phyloP scores from a whole-genome alignment of 2,797 vertebrate species.

The Lycodopsis pacificus region DNA sequence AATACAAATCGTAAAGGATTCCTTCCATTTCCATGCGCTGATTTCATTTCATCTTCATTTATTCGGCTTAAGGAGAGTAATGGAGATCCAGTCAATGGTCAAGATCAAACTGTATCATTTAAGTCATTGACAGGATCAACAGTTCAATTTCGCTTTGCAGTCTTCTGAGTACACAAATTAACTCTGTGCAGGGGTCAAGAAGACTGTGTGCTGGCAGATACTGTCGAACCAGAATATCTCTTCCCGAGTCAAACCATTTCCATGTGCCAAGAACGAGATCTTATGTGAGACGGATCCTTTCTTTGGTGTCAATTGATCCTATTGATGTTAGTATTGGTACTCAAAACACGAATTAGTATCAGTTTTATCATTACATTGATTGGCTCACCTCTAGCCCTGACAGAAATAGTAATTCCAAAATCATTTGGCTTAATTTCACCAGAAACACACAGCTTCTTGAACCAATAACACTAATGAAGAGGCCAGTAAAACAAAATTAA shows the following conservation, averaged over 20 bases:
- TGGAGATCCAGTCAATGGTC: not conserved
- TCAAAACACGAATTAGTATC: too few relatives aligned
- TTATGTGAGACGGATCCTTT: too few relatives aligned
- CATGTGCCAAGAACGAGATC: too few relatives aligned
- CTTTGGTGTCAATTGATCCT: too few relatives aligned
- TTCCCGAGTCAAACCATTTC: too few relatives aligned
- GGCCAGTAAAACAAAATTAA: too few relatives aligned
- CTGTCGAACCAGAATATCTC: not conserved
- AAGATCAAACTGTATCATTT: not conserved
- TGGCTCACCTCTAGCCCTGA: too few relatives aligned
- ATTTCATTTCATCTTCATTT: not conserved
- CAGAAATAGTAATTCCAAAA: too few relatives aligned
- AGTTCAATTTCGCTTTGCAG: not conserved
- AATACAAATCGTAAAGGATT: conserved; percentile 23
- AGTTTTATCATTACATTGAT: too few relatives aligned
- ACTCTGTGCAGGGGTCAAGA: not conserved
- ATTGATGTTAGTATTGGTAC: too few relatives aligned
- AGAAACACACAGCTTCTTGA: too few relatives aligned
- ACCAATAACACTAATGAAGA: not conserved
- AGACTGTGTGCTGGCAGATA: not conserved
- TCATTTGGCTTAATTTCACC: too few relatives aligned
- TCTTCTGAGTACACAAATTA: not conserved
- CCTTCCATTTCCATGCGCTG: not conserved
- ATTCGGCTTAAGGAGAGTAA: not conserved
- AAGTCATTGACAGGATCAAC: not conserved